Evolutionary conservation across 2,113 vertebrate genomes (phyloP).

Genomic region (Prunella himalayana): DNA sequence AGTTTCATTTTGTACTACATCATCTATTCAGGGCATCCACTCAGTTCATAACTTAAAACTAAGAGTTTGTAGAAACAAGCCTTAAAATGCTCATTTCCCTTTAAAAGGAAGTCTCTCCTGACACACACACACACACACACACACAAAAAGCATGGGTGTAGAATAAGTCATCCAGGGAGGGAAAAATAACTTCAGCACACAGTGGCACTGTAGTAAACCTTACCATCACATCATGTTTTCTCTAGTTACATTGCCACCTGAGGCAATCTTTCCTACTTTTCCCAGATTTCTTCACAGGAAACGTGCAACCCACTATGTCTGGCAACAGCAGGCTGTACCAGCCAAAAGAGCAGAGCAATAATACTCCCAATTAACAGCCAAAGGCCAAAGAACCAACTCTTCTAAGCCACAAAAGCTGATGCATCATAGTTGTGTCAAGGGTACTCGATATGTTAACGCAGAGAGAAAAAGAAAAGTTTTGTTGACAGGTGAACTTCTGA

Average conservation of each 20-base stretch:
- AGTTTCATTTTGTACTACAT: background rate
- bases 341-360: background rate
- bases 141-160: background rate
- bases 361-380: background rate
- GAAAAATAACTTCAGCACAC: background rate
- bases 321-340: background rate
- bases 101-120: background rate
- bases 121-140: background rate
- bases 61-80: background rate
- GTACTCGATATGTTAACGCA: rapidly evolving
- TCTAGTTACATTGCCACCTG: background rate
- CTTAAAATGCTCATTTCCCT: background rate
- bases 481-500: background rate
- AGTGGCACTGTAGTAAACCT: background rate
- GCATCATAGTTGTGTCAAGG: rapidly evolving
- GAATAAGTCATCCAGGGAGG: background rate
- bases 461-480: background rate
- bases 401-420: background rate
- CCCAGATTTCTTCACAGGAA: background rate
- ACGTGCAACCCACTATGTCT: background rate
- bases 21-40: background rate
- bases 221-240: background rate
- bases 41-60: background rate
- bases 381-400: background rate
- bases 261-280: background rate